Evolutionary conservation across 2,888 invertebrate species (phyloP).

Genomic region (Acrocyrtus sp.): DNA sequence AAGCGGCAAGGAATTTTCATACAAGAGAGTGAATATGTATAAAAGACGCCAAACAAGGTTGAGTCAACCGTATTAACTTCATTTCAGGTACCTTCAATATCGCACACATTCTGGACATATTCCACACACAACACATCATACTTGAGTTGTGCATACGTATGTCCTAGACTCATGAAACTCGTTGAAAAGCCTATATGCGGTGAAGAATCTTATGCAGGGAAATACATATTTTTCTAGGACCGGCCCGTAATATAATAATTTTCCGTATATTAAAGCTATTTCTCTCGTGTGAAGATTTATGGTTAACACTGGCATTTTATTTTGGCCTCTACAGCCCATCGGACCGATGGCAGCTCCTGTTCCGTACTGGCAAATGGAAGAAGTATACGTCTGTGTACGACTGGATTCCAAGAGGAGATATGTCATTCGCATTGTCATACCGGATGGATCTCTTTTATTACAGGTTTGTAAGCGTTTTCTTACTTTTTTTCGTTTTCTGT

Average conservation of each 20-base stretch:
- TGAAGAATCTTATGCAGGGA: too few species aligned
- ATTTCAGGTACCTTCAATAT: slow-evolving; percentile 1
- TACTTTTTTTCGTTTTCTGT: slow-evolving; percentile 4
- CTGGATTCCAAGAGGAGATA: slow-evolving; percentile 85
- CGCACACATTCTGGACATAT: not conserved
- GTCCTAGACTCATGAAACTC: not conserved
- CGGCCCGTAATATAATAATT: not conserved
- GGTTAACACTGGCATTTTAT: slow-evolving; percentile 43
- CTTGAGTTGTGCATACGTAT: not conserved
- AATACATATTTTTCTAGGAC: not conserved
- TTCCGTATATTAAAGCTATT: not conserved
- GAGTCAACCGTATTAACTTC: not conserved
- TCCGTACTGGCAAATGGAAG: slow-evolving; percentile 79
- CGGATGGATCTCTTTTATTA: slow-evolving; percentile 78
- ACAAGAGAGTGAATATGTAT: not conserved
- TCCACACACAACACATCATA: not conserved
- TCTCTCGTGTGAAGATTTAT: slow-evolving; percentile 43
- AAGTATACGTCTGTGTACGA: slow-evolving; percentile 79
- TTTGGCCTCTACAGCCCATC: slow-evolving; percentile 70
- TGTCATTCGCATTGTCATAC: slow-evolving; percentile 80
- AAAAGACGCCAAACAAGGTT: not conserved
- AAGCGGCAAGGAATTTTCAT: not conserved
- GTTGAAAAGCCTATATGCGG: slow-evolving; percentile 1
- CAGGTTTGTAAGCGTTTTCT: slow-evolving; percentile 69
- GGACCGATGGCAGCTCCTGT: slow-evolving; percentile 76